Percentiles rank a stretch among this genome's conserved stretches.
phyloP scores from a whole-genome alignment of 2,113 vertebrate species.

The Cyanoramphus novaezelandiae region DNA sequence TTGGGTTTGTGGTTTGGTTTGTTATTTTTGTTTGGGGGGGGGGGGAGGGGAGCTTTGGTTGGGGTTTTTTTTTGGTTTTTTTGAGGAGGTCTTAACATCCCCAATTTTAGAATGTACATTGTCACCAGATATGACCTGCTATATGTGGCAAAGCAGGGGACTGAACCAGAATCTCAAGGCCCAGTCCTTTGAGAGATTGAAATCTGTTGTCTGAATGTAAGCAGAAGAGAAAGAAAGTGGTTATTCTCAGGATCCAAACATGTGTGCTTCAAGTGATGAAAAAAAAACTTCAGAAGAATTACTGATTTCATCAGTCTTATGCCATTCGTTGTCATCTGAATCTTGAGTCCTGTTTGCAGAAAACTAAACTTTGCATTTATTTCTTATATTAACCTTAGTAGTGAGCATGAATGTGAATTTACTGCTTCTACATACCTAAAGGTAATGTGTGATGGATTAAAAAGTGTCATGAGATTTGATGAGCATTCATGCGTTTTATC shows the following conservation, averaged over 20 bases:
- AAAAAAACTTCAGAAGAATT: not conserved
- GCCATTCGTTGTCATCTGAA: not conserved
- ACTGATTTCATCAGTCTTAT: not conserved
- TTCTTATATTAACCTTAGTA: not conserved
- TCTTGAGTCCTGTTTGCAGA: not conserved
- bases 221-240: not conserved
- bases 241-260: not conserved
- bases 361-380: not conserved
- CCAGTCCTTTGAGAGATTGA: not conserved
- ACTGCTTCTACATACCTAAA: not conserved
- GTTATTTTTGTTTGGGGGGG: no score
- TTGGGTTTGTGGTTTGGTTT: not conserved
- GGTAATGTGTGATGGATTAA: not conserved
- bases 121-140: not conserved
- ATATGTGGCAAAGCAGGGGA: not conserved
- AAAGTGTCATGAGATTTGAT: not conserved
- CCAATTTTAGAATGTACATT: not conserved
- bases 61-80: not conserved
- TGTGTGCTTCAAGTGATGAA: not conserved
- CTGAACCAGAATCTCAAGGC: not conserved
- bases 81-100: not conserved
- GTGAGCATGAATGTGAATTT: not conserved
- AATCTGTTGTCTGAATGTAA: not conserved
- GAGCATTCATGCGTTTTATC: slow-evolving; percentile 29
- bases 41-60: not conserved